Evolutionary conservation across 2,113 vertebrate species (phyloP), one percentile per base, ranked within the genome.

Genomic region (Scomber colias): DNA sequence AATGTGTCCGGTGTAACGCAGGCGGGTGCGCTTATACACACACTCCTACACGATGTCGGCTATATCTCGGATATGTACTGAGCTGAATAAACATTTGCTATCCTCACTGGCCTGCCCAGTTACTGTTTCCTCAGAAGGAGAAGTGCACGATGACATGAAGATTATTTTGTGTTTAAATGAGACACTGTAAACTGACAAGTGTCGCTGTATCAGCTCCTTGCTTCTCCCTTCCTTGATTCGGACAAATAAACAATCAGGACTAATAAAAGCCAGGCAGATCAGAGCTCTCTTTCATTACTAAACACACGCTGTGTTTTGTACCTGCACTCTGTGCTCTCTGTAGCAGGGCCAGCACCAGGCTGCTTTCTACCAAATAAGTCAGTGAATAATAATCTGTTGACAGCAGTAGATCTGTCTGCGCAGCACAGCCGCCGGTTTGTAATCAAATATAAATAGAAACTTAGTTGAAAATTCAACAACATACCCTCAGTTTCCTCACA

Each of bases 71-170:
- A 82, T 89, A 84, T 87, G 87, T 81, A 66, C 85, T 16, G 87
- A 90, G 83, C 81, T 90, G 90, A 90, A 88, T 89, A 90, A 93
- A 94, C 91, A 92, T 90, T 93, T 90, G 61, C 87, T 56, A 46
- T 79, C 67, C 48, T 55, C 77, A 30, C 69, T 5, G 87, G 55
- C 73, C 75, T 80, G 79, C 68, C 76, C 76, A 57, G 81, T 80
- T 81, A 85, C 73, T 46, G 66, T 83, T 75, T 69, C 60, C 71
- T 35, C 64, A 7, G 11, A 53, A 60, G 67, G 54, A 81, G 83
- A 79, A 68, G 74, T 71, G 68, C 77, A 45, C n/a, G 67, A 24
- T 30, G 76, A 87, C 81, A 66, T 70, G 66, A 49, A 63, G 11
- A 30, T 49, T 8, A 73, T 56, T 79, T 35, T 78, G 51, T 1